Conservation (phyloP, 2,113 vertebrate genomes). For the Panurus biarmicus region DNA sequence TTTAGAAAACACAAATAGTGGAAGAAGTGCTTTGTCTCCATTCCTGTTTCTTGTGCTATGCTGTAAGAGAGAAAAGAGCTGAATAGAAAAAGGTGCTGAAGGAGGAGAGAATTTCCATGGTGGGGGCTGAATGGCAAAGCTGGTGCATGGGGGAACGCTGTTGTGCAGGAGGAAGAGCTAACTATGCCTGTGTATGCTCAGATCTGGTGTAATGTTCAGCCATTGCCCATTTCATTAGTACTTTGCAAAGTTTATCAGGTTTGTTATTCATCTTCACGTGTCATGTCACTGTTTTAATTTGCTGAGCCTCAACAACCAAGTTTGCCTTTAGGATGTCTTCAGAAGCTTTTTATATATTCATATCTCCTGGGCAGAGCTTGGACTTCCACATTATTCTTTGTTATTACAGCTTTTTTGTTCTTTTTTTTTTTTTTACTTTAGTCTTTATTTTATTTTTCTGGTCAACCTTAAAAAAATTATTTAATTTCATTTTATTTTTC, state of each 20-base stretch:
- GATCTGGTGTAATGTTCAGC: not conserved
- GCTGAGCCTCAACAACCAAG: slow-evolving; percentile 2
- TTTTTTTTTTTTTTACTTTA: slow-evolving; percentile 28
- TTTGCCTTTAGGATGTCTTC: slow-evolving; percentile 48
- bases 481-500: slow-evolving; percentile 85
- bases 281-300: slow-evolving; percentile 38
- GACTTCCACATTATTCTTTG: not conserved
- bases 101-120: not conserved
- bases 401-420: slow-evolving; percentile 44
- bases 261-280: not conserved
- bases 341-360: not conserved
- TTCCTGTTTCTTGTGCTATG: not conserved
- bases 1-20: not conserved
- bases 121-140: not conserved
- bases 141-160: fast-evolving
- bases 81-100: not conserved
- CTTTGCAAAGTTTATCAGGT: not conserved
- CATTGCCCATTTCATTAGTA: not conserved
- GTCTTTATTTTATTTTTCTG: slow-evolving; percentile 51
- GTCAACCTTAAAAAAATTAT: slow-evolving; percentile 58
- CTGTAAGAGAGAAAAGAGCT: not conserved
- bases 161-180: not conserved
- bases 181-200: not conserved
- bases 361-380: not conserved
- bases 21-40: not conserved